Percentiles rank a stretch among this genome's conserved stretches.
phyloP scores from a whole-genome alignment of 2,888 invertebrate genomes.

The Rhaphigaster nebulosa region DNA sequence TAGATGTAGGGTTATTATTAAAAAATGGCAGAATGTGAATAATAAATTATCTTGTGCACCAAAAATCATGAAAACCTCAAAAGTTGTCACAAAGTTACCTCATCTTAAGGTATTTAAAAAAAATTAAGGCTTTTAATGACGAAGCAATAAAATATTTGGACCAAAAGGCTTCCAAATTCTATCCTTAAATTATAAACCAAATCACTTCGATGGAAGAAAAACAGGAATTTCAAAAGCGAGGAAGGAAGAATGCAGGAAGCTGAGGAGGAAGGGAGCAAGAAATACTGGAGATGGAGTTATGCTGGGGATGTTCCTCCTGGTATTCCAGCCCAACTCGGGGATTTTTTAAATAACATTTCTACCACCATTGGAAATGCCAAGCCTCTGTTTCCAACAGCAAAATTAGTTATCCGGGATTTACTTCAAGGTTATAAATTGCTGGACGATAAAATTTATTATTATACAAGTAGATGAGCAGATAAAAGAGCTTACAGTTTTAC shows the following conservation, averaged over 20 bases:
- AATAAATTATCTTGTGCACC: too few species aligned
- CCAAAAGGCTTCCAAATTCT: background rate
- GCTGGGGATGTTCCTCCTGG: background rate
- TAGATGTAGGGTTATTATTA: too few species aligned
- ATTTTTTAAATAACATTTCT: constrained; percentile 33
- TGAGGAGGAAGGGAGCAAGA: background rate
- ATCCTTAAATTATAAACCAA: background rate
- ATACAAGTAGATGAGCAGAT: background rate
- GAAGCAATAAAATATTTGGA: background rate
- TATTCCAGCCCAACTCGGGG: background rate
- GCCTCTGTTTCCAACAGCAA: background rate
- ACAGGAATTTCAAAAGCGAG: background rate
- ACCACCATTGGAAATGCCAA: background rate
- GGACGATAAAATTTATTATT: background rate
- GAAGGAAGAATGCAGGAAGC: constrained; percentile 33
- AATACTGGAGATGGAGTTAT: constrained; percentile 25
- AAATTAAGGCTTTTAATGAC: too few species aligned
- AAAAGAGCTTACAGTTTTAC: too few species aligned
- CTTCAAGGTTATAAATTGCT: background rate
- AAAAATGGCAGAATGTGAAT: too few species aligned
- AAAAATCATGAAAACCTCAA: too few species aligned
- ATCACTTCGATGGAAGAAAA: background rate
- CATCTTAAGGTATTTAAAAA: too few species aligned
- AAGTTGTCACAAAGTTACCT: too few species aligned
- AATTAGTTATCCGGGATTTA: background rate